Evolutionary conservation across 2,888 invertebrate genomes (phyloP).

Genomic region (Herminia tarsipennalis): DNA sequence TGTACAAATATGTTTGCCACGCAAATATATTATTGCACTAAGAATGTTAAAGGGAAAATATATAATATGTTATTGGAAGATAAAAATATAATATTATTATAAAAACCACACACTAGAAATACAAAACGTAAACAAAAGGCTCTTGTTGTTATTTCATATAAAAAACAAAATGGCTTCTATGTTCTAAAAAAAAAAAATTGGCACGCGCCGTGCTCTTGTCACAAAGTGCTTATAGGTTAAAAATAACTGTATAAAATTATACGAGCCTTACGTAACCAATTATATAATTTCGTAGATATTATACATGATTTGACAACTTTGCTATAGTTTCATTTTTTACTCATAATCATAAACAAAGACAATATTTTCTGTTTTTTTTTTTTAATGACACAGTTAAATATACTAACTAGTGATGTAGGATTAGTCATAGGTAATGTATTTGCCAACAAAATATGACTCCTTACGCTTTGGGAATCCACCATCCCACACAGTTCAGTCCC

Average conservation of each 20-base stretch:
- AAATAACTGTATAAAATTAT: conserved; percentile 10
- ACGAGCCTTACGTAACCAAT: background rate
- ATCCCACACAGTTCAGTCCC: conserved; percentile 12
- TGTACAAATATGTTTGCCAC: no score
- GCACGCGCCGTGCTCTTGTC: conserved; percentile 8
- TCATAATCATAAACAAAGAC: no score
- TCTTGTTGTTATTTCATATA: conserved; percentile 12
- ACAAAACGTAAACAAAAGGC: conserved; percentile 15
- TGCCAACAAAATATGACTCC: conserved; percentile 20
- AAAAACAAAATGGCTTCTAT: background rate
- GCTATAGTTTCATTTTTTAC: no score
- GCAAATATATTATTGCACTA: no score
- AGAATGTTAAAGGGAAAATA: no score
- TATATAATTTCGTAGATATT: conserved; percentile 5
- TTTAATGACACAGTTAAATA: no score
- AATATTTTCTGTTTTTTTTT: no score
- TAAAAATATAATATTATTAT: no score
- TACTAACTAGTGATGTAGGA: background rate
- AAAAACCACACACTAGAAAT: no score
- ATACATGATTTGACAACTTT: no score
- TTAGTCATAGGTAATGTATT: conserved; percentile 19
- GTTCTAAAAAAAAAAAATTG: conserved; percentile 12
- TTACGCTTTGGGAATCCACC: conserved; percentile 21
- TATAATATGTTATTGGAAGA: no score
- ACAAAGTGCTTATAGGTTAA: conserved; percentile 4